Evolutionary conservation across 2,113 vertebrate species (phyloP).

Genomic region (Lutjanus erythropterus): DNA sequence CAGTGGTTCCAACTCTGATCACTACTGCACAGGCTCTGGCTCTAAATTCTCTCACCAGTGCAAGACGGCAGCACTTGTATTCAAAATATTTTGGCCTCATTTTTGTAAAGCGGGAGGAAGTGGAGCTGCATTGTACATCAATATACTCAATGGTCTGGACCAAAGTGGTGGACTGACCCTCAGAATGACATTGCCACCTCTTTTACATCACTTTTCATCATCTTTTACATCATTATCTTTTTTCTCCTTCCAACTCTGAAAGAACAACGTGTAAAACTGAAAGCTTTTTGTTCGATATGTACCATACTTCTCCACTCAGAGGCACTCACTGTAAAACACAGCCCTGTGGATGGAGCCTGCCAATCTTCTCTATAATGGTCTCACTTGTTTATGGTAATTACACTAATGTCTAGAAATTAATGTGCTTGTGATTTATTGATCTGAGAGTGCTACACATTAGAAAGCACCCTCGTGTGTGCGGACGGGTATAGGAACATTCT

Average conservation of each 20-base stretch:
- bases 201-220: neutral
- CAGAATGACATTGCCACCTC: no score
- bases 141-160: no score
- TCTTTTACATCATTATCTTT: neutral
- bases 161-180: neutral
- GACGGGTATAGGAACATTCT: neutral
- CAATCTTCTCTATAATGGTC: neutral
- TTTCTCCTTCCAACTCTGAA: neutral
- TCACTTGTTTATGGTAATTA: conserved; percentile 17
- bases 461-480: neutral
- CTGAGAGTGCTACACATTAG: neutral
- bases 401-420: conserved; percentile 12
- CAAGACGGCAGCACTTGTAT: no score
- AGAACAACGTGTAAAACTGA: neutral
- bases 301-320: neutral
- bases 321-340: neutral
- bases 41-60: no score
- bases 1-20: no score
- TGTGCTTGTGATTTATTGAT: conserved; percentile 22
- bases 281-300: neutral
- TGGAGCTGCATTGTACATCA: no score
- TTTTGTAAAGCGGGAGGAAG: no score
- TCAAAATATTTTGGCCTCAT: no score
- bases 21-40: no score
- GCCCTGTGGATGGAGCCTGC: neutral